Conservation (phyloP, 2,797 vertebrate genomes). For the Sphenodon punctatus region DNA sequence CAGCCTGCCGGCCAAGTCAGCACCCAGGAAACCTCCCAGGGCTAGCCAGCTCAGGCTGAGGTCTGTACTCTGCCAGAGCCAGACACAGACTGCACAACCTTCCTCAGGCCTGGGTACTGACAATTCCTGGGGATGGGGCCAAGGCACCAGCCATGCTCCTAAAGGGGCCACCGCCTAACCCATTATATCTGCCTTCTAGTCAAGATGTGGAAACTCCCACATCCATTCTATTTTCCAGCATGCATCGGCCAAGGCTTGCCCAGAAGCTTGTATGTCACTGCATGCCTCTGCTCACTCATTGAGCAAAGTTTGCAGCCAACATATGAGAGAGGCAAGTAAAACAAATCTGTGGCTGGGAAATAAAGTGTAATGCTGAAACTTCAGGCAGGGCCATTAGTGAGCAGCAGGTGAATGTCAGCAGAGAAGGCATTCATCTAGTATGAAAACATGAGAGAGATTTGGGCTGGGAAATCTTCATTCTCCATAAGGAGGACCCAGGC, state of each 20-base stretch:
- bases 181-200: too few relatives aligned
- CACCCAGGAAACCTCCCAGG: too few relatives aligned
- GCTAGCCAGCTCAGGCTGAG: too few relatives aligned
- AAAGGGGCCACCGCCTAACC: too few relatives aligned
- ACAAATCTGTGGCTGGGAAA: background rate
- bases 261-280: background rate
- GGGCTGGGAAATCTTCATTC: background rate
- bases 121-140: too few relatives aligned
- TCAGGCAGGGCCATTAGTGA: background rate
- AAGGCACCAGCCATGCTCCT: too few relatives aligned
- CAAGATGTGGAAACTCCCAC: constrained; percentile 8
- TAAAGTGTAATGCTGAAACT: constrained; percentile 8
- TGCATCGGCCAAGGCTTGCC: background rate
- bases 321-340: background rate
- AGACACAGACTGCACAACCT: too few relatives aligned
- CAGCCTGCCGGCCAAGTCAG: too few relatives aligned
- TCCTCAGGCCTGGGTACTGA: too few relatives aligned
- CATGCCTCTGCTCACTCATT: background rate
- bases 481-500: background rate
- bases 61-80: too few relatives aligned
- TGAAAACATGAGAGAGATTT: background rate
- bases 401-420: constrained; percentile 7
- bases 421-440: constrained; percentile 7
- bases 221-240: accelerated
- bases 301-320: background rate